Percentiles rank a stretch among this genome's conserved stretches.
These are phyloP conservation scores for Toxotes jaculatrix DNA, from an alignment of 2,113 vertebrate genomes.

Conservation along the genomic window DNA sequence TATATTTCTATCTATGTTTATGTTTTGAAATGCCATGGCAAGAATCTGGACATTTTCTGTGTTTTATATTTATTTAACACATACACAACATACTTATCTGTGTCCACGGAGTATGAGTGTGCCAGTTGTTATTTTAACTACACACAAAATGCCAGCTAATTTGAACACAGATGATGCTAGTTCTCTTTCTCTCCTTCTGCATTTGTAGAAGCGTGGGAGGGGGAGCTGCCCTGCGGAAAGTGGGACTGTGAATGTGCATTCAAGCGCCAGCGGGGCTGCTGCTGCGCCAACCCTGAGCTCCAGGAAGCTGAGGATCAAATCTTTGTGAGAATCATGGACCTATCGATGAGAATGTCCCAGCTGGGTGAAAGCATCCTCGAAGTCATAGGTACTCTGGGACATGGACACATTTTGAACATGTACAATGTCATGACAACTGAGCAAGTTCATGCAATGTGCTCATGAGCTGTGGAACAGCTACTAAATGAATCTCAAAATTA, in stretches of 20 bases:
- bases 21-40: no score
- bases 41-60: no score
- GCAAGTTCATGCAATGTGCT: neutral
- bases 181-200: neutral
- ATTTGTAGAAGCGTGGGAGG: conserved; percentile 26
- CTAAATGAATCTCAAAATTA: neutral
- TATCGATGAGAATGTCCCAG: conserved; percentile 22
- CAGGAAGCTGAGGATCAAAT: conserved; percentile 35
- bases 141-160: no score
- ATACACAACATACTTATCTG: neutral
- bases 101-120: neutral
- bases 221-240: conserved; percentile 36
- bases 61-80: no score
- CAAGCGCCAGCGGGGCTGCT: conserved; percentile 55
- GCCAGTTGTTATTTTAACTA: no score
- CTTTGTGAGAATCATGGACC: conserved; percentile 3
- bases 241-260: conserved; percentile 71
- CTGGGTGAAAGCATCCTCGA: conserved; percentile 34
- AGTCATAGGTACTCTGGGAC: conserved; percentile 48
- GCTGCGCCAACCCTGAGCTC: conserved; percentile 55
- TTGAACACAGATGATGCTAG: no score
- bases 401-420: no score
- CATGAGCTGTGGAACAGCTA: neutral
- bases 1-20: neutral
- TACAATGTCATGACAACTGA: neutral